Conservation (phyloP, 2,113 vertebrate genomes). For the Nibea coibor region DNA sequence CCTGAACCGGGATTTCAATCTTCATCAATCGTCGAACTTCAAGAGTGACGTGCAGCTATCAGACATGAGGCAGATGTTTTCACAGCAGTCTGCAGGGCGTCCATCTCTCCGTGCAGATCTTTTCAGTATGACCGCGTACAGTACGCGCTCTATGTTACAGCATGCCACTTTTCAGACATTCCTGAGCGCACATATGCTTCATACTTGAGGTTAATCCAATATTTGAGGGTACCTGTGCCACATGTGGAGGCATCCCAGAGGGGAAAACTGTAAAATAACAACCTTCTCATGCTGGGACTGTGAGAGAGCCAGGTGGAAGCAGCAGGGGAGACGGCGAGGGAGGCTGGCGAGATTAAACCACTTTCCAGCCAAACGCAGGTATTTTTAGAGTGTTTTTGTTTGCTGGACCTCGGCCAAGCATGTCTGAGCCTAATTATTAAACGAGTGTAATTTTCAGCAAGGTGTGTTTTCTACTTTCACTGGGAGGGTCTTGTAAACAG, state of each 20-base stretch:
- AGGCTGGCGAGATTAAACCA: slow-evolving; percentile 26
- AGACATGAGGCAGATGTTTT: slow-evolving; percentile 17
- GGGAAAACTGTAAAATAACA: slow-evolving; percentile 69
- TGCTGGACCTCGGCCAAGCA: slow-evolving; percentile 70
- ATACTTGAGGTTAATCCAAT: slow-evolving; percentile 62
- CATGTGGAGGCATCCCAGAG: slow-evolving; percentile 39
- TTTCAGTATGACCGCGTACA: not conserved
- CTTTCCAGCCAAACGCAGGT: slow-evolving; percentile 65
- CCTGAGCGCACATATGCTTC: slow-evolving; percentile 44
- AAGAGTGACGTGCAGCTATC: not conserved
- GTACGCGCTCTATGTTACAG: not conserved
- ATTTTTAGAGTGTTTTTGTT: slow-evolving; percentile 85
- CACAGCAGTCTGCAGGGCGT: not conserved
- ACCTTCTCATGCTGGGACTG: slow-evolving; percentile 45
- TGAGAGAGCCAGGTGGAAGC: slow-evolving; percentile 54
- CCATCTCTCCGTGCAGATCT: not conserved
- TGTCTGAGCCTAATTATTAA: slow-evolving; percentile 76
- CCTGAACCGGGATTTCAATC: not conserved
- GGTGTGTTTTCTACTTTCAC: slow-evolving; percentile 65
- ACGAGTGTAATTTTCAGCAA: slow-evolving; percentile 80
- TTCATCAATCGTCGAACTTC: not conserved
- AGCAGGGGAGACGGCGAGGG: slow-evolving; percentile 33
- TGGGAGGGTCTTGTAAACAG: slow-evolving; percentile 77
- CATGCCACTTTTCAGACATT: slow-evolving; percentile 30
- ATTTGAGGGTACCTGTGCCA: slow-evolving; percentile 61